Percentiles rank a stretch among this genome's conserved stretches.
These are phyloP conservation scores for Stigmatopora argus DNA, from an alignment of 2,113 vertebrate genomes.

Conservation along the genomic window DNA sequence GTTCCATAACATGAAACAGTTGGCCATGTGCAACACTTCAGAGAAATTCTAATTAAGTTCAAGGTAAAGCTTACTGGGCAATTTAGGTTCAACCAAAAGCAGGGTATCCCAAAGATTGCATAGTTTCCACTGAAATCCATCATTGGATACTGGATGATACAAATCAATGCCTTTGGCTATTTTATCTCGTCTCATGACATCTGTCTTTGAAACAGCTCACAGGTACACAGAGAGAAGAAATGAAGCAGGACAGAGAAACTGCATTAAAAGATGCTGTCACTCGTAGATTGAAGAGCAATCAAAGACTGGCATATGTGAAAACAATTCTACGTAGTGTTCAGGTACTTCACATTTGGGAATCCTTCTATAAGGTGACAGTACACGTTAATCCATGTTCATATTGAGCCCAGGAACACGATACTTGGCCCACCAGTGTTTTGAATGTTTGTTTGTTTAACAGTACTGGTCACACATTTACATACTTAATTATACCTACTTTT, in stretches of 20 bases:
- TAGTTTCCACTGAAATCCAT: neutral
- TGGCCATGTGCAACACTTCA: neutral
- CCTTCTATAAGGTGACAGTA: neutral
- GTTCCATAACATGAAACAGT: neutral
- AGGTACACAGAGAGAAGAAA: constrained; percentile 49
- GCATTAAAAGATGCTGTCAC: constrained; percentile 22
- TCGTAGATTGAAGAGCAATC: constrained; percentile 22
- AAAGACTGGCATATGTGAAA: constrained; percentile 51
- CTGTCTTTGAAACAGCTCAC: constrained; percentile 56
- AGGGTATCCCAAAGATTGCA: neutral
- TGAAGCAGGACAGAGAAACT: constrained; percentile 53
- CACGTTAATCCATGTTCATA: neutral
- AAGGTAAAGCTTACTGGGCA: neutral
- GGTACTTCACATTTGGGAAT: constrained; percentile 37
- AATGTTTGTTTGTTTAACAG: neutral
- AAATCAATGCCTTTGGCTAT: neutral
- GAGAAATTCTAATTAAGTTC: neutral
- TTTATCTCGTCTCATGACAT: constrained; percentile 5
- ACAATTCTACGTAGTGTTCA: constrained; percentile 60
- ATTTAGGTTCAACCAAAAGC: neutral
- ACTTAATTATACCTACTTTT: neutral
- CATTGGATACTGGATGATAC: neutral
- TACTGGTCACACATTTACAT: neutral
- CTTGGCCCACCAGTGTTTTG: too few relatives aligned
- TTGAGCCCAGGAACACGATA: neutral